phyloP scores from a whole-genome alignment of 2,113 vertebrate genomes.

The Phalacrocorax carbo region DNA sequence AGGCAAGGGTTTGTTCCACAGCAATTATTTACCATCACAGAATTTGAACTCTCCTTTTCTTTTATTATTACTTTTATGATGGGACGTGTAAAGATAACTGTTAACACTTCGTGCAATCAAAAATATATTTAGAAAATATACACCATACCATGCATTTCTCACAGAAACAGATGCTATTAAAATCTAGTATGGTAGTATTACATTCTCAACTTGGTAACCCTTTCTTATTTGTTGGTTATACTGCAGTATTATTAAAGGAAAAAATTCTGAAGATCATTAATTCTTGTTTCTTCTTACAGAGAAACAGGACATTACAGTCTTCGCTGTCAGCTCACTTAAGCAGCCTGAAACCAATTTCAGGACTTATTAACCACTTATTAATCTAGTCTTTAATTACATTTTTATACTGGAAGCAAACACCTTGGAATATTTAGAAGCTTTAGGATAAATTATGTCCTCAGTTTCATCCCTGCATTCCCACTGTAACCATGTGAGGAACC shows the following conservation, averaged over 20 bases:
- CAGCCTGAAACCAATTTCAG: background rate
- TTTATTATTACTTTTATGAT: background rate
- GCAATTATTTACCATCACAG: background rate
- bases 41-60: background rate
- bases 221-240: background rate
- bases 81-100: background rate
- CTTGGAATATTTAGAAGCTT: background rate
- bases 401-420: background rate
- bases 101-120: background rate
- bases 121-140: background rate
- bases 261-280: background rate
- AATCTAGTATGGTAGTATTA: background rate
- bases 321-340: background rate
- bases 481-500: background rate
- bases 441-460: background rate
- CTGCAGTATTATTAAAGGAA: background rate
- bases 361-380: background rate
- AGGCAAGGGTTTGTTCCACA: conserved; percentile 4
- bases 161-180: background rate
- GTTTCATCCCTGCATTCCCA: background rate
- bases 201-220: background rate
- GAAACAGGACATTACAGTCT: background rate
- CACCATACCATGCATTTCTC: background rate
- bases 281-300: background rate
- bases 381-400: background rate